phyloP scores from a whole-genome alignment of 2,797 vertebrate species.

The Poecilia wingei region DNA sequence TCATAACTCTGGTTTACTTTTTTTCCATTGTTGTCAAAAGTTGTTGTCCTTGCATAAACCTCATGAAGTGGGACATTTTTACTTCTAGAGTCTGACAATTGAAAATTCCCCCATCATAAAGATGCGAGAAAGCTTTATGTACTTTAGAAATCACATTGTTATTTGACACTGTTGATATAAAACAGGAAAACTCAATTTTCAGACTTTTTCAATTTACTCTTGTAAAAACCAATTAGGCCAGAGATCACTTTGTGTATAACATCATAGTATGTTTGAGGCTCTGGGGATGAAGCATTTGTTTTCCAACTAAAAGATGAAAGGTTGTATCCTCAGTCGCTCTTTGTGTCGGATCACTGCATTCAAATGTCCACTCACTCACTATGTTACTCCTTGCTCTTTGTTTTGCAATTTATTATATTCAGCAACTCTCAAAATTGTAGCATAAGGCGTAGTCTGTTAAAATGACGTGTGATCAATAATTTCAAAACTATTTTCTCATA shows the following conservation, averaged over 20 bases:
- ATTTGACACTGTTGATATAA: background rate
- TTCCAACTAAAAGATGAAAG: background rate
- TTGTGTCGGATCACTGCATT: background rate
- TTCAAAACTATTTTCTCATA: background rate
- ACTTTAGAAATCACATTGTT: background rate
- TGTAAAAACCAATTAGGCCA: background rate
- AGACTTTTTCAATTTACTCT: too few species aligned
- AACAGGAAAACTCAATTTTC: background rate
- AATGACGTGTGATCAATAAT: background rate
- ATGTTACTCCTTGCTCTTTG: background rate
- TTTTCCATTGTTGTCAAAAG: background rate
- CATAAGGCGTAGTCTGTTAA: background rate
- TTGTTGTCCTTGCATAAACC: background rate
- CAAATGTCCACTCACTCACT: background rate
- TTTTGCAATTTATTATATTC: background rate
- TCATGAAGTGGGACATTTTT: background rate
- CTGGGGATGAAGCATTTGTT: background rate
- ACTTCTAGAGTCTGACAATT: background rate
- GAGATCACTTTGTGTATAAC: background rate
- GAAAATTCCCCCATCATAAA: background rate
- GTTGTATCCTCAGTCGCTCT: background rate
- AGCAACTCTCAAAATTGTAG: background rate
- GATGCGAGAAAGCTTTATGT: background rate
- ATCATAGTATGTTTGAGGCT: background rate
- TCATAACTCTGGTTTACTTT: background rate